Base-by-base conservation (phyloP, 2,797 vertebrate species). In the Neostethus bicornis region DNA sequence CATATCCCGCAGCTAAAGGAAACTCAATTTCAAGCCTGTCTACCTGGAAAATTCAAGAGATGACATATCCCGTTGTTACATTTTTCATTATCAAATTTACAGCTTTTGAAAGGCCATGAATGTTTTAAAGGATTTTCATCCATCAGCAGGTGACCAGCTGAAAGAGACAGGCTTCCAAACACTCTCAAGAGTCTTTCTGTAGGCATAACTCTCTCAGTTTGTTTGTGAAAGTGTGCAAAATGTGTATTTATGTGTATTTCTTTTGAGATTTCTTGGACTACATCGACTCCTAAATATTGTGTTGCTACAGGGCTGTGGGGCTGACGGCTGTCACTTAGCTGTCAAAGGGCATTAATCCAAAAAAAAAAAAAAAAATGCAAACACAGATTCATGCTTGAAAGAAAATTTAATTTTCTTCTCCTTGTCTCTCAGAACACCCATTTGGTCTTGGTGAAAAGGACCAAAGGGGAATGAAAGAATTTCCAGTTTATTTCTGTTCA, bases 311-410 rank as follows among this genome's bases (percentile, higher is more conserved):
- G 55, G 75, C 57, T 66, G 37, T 28, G 39, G 51, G 59, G 65
- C 31, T 57, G 73, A 76, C 65, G 67, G 75, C 81, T 86, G 87
- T 89, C 86, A 82, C 61, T 84, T 64, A 55, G 64, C 83, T 90
- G 84, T 90, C 87, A 84, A 55, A 78, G 45, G 35, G 46, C 50
- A 82, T 90, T 78, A 82, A 49, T 51, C 37, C 43, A 35, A 46
- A 57, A 73, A 63, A 72, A 24, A 12, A 60, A 60, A 35, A 35
- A 46, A 57, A 73, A 63, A 72, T 24, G 12, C 60, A 60, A 35
- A 53, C 34, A 24, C 29, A 51, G 25, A 21, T 26, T 72, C 50
- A 80, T 35, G 66, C 38, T 69, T 46, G 29, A 53, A 55, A 49
- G 47, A 65, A 56, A 70, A 58, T 42, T 48, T 28, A 34, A 47